Conservation (phyloP, 2,888 invertebrate species). For the Mamestra brassicae region DNA sequence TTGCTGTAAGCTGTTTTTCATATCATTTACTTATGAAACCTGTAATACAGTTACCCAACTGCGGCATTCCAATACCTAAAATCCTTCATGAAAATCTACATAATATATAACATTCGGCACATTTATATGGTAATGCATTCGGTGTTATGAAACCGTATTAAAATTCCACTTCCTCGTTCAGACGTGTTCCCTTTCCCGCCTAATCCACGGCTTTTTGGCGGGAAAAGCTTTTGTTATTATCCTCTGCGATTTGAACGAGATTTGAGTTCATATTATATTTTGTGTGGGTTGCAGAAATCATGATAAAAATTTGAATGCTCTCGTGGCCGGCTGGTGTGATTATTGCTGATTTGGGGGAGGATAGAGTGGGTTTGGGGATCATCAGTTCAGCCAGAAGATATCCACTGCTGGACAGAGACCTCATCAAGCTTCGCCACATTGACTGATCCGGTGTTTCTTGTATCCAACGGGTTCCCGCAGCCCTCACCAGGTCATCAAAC, state of each 20-base stretch:
- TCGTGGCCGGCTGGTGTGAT: not conserved
- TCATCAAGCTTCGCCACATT: too few relatives aligned
- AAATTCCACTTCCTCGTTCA: slow-evolving; percentile 53
- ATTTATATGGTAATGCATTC: slow-evolving; percentile 52
- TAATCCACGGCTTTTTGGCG: slow-evolving; percentile 48
- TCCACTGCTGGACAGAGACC: too few relatives aligned
- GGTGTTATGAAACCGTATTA: slow-evolving; percentile 55
- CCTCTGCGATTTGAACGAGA: slow-evolving; percentile 20
- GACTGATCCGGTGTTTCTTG: too few relatives aligned
- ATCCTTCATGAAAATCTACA: slow-evolving; percentile 5
- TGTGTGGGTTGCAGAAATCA: not conserved
- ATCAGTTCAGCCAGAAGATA: not conserved
- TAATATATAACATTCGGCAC: slow-evolving; percentile 25
- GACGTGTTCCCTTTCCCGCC: slow-evolving; percentile 40
- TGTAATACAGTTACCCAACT: not conserved
- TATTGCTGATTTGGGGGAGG: not conserved
- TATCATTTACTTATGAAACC: not conserved
- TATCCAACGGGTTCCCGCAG: too few relatives aligned
- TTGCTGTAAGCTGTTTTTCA: too few relatives aligned
- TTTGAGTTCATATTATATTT: slow-evolving; percentile 12
- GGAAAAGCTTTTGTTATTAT: slow-evolving; percentile 42
- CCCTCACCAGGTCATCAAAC: too few relatives aligned
- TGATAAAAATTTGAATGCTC: not conserved
- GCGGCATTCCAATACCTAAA: slow-evolving; percentile 2
- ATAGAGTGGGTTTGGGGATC: not conserved